phyloP scores from a whole-genome alignment of 2,888 invertebrate genomes.

The Tetramorium bicarinatum region DNA sequence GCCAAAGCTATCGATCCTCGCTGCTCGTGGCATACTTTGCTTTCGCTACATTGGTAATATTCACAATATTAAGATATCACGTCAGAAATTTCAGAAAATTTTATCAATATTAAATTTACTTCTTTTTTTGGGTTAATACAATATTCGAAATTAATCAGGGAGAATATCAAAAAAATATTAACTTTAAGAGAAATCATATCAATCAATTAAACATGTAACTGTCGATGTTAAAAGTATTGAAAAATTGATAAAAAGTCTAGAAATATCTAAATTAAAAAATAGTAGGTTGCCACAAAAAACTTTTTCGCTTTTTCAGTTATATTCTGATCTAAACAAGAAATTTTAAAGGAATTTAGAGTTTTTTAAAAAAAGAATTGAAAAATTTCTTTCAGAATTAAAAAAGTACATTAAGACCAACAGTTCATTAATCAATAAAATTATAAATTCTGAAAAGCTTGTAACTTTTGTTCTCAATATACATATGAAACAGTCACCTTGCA shows the following conservation, averaged over 20 bases:
- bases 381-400: not conserved
- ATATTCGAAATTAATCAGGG: not conserved
- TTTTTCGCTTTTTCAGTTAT: not conserved
- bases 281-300: not conserved
- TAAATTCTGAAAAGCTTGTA: not conserved
- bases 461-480: not conserved
- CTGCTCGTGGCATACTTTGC: conserved; percentile 43
- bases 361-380: not conserved
- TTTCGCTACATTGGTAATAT: conserved; percentile 23
- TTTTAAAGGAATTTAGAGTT: not conserved
- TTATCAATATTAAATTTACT: not conserved
- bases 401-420: not conserved
- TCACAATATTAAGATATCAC: not conserved
- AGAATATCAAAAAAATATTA: not conserved
- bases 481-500: not conserved
- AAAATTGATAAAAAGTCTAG: not conserved
- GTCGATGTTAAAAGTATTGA: not conserved
- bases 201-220: not conserved
- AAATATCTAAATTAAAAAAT: not conserved
- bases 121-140: not conserved
- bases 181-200: not conserved
- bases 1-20: conserved; percentile 45
- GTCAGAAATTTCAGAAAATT: not conserved
- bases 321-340: not conserved
- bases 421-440: not conserved